These are phyloP conservation scores for Microplitis deprimator DNA, from an alignment of 2,888 invertebrate genomes.

Conservation along the genomic window DNA sequence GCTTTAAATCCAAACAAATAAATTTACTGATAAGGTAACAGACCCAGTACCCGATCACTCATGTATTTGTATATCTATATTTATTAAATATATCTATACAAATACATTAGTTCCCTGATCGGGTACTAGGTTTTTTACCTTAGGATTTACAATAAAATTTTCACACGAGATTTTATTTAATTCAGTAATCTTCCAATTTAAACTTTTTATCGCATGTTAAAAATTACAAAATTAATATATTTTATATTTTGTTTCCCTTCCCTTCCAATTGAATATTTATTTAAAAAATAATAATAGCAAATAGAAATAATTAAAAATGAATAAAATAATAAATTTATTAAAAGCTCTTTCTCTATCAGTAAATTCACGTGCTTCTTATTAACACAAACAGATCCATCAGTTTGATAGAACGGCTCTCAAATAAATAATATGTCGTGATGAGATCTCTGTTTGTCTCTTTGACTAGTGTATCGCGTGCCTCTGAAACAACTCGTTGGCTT, in stretches of 20 bases:
- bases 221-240: not conserved
- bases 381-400: conserved; percentile 25
- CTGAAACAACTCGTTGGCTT: conserved; percentile 14
- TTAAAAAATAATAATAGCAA: too few relatives aligned
- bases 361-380: conserved; percentile 51
- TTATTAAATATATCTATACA: too few relatives aligned
- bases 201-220: not conserved
- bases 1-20: conserved; percentile 24
- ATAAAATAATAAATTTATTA: too few relatives aligned
- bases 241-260: not conserved
- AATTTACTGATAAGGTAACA: conserved; percentile 9
- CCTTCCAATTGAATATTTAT: too few relatives aligned
- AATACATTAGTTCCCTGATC: too few relatives aligned
- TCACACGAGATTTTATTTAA: conserved; percentile 7
- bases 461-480: not conserved
- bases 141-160: not conserved
- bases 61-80: too few relatives aligned
- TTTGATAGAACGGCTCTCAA: conserved; percentile 48
- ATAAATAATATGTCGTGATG: conserved; percentile 47
- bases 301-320: too few relatives aligned
- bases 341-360: not conserved
- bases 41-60: too few relatives aligned
- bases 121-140: too few relatives aligned
- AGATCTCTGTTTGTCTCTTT: conserved; percentile 10
- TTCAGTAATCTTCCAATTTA: not conserved